Evolutionary conservation across 2,113 vertebrate genomes (phyloP), one percentile per base, ranked within the genome.

Genomic region (Lates calcarifer): DNA sequence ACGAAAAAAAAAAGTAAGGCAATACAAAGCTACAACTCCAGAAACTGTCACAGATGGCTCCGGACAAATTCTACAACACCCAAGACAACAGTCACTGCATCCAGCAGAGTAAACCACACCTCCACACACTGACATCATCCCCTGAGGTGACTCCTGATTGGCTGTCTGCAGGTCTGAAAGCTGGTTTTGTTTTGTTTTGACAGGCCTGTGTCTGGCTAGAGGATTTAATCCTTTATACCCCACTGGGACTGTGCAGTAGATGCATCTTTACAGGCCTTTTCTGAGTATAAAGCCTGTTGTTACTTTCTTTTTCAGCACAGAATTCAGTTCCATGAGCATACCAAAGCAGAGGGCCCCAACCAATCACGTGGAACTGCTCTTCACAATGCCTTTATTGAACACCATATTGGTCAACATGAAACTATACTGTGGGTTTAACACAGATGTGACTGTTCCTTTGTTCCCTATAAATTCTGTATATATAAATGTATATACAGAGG

Each of bases 151-250:
- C 65, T 64, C 47, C 81, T 73, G 84, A 91, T 90, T 85, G 88
- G 87, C 79, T 84, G 65, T 33, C 53, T 11, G 66, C 63, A 35
- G 70, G 77, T 82, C 79, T 90, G 81, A 91, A 89, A 81, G 88
- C 91, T 76, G 86, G 86, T 87, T 92, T 92, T 91, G 88, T 91
- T 71, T 81, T 70, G 73, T 89, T 86, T 90, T 65, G 87, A 87
- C 81, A 75, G 88, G 70, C 68, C 68, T 56, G 76, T 87, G 91
- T 90, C 90, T 85, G 88, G 80, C 87, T 88, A 56, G 64, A 82
- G 89, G 87, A 90, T 88, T 91, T 91, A 90, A 92, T 89, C 89
- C 89, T 81, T 91, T 89, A 66, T 85, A 78, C 77, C 85, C 85
- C 81, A 80, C 80, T 65, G 88, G 78, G 69, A 74, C 90, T 68